phyloP scores from a whole-genome alignment of 2,888 invertebrate species.

The Cybosia mesomella region DNA sequence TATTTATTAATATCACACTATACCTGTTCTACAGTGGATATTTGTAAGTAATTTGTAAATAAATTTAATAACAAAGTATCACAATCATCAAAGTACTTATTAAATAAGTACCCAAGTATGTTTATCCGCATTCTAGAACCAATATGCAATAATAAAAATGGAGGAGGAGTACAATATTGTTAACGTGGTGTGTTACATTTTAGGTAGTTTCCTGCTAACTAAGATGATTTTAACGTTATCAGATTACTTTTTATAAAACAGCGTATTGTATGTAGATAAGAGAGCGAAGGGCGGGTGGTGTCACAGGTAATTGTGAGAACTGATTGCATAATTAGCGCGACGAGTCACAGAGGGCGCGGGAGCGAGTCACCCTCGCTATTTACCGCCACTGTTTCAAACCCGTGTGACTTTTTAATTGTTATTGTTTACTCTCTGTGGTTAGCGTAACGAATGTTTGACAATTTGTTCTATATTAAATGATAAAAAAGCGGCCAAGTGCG shows the following conservation, averaged over 20 bases:
- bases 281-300: conserved; percentile 52
- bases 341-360: conserved; percentile 82
- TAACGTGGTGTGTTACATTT: no score
- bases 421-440: conserved; percentile 58
- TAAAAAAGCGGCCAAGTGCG: conserved; percentile 1
- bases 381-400: conserved; percentile 69
- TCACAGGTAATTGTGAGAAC: conserved; percentile 84
- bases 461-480: conserved; percentile 41
- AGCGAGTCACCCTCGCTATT: conserved; percentile 65
- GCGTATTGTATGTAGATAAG: conserved; percentile 30
- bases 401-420: conserved; percentile 83
- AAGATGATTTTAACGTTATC: neutral
- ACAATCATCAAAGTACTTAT: no score
- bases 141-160: no score
- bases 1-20: no score
- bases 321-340: conserved; percentile 84
- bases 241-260: conserved; percentile 5
- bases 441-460: conserved; percentile 38
- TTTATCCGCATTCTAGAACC: no score
- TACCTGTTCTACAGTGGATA: neutral
- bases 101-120: no score
- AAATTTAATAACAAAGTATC: no score
- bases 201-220: neutral
- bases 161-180: no score
- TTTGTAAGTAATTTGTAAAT: neutral